Evolutionary conservation across 2,797 vertebrate species (phyloP), one percentile per base, ranked within the genome.

Genomic region (Rachycentron canadum): DNA sequence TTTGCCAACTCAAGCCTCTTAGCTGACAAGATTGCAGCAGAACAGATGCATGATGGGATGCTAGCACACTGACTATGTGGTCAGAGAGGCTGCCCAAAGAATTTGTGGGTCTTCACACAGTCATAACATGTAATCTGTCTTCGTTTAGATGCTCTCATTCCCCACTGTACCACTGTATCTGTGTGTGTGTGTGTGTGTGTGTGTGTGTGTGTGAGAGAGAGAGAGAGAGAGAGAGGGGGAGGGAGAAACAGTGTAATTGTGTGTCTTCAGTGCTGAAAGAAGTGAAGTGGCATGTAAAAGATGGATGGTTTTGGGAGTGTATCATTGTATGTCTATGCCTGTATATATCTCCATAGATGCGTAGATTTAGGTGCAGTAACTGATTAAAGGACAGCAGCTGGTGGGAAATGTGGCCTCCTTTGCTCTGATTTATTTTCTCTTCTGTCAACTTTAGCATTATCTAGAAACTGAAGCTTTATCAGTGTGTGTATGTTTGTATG

Each of bases 91-190:
- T 88, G 73, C 85, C 88, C 81, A 10, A 86, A 83, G 73, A 88
- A 82, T 92, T 62, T 85, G 55, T 74, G 79, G 70, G 76, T 85
- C 76, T 62, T 85, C 66, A 36, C 76, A 17, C 59, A 75, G 85
- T 78, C 85, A 74, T 83, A 89, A 88, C 86, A 77, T 91, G 70
- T 81, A 85, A 91, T 91, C 88, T 89, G 86, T 91, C 86, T 90
- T 88, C 86, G 84, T 88, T 89, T 88, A 87, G 76, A 85, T 41
- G 79, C 91, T 59, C 84, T 93, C 91, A 87, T 92, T 91, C 89
- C 86, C 79, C 40, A 0, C 60, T 74, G 41, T 53, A 83, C 78
- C 74, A 16, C 81, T 79, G 59, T 57, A 47, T 84, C 49, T 70
- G 16, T 69, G 0, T 60, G 50, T 50, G 43, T 73, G 45, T 62